phyloP scores from a whole-genome alignment of 2,888 invertebrate species.

The Drepana falcataria region DNA sequence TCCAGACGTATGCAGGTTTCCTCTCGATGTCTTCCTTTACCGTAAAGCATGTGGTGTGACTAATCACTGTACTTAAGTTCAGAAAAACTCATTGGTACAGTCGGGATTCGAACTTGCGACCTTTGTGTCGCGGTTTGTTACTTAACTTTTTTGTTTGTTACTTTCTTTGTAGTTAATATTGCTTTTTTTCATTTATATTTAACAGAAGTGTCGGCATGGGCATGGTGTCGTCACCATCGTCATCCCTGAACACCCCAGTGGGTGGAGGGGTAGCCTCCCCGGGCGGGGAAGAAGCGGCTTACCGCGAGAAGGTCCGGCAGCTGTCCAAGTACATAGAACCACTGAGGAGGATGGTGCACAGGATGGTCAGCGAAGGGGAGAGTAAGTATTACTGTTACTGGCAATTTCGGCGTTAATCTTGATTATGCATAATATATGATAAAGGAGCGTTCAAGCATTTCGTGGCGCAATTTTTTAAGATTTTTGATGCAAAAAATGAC shows the following conservation, averaged over 20 bases:
- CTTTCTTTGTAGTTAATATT: no score
- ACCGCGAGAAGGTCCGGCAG: conserved; percentile 95
- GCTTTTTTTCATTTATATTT: neutral
- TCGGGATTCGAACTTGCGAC: no score
- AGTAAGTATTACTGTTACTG: conserved; percentile 48
- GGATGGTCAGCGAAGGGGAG: conserved; percentile 90
- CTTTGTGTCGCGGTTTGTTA: no score
- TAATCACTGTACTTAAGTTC: no score
- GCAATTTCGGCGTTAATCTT: neutral
- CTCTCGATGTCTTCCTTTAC: no score
- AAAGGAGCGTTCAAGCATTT: neutral
- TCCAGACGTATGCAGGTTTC: no score
- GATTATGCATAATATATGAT: no score
- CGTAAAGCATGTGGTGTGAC: no score
- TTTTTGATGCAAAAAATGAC: neutral
- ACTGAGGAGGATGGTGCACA: conserved; percentile 91
- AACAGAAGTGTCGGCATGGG: conserved; percentile 57
- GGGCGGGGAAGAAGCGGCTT: conserved; percentile 89
- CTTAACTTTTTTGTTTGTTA: no score
- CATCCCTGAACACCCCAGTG: conserved; percentile 89
- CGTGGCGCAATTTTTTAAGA: conserved; percentile 4
- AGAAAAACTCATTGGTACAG: no score
- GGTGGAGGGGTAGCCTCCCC: conserved; percentile 63
- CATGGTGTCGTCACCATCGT: conserved; percentile 86
- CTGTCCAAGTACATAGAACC: conserved; percentile 97